Evolutionary conservation across 2,888 invertebrate genomes (phyloP), one percentile per base, ranked within the genome.

Genomic region (Cyrtodaria siliqua): DNA sequence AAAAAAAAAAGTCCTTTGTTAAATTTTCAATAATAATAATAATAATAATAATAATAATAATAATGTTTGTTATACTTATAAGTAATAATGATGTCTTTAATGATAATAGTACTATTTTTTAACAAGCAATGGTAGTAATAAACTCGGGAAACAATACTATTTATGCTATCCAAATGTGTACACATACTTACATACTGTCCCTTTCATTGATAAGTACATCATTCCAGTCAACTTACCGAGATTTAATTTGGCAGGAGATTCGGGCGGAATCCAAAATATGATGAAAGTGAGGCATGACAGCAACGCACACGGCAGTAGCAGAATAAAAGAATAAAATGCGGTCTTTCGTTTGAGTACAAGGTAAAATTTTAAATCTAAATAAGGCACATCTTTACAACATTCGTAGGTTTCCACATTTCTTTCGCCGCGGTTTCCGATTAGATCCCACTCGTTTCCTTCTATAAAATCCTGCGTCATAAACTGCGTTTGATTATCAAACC

Each of bases 231-330:
- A 88, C 92, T 84, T 87, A 93, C 93, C 93, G 52, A 93, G 83
- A 27, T 92, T 87, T 50, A 93, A 89, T 85, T 93, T 93, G 18
- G 93, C 92, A 0, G 93, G 92, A n/a, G 93, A 91, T 71, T 93
- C 93, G 2, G 93, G 93, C 9, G 93, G 93, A 24, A 93, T 90
- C 93, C 93, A 93, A 84, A 93, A 93, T 55, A 93, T 91, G 38
- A 92, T 91, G 77, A 93, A 86, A 2, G 92, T 93, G 27, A 93
- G 86, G 6, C 90, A 85, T 9, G 92, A 92, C 27, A 93, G 88
- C 6, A 93, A 87, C 24, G 92, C 90, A 77, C 93, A 93, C 1
- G 93, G 93, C 60, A 93, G 85, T 63, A 93, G 90, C 29, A 93
- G 87, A 55, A 92, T 92, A 77, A 93, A 93, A 47, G 90, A 91